Evolutionary conservation across 2,113 vertebrate genomes (phyloP), one percentile per base, ranked within the genome.

Genomic region (Salvator merianae): DNA sequence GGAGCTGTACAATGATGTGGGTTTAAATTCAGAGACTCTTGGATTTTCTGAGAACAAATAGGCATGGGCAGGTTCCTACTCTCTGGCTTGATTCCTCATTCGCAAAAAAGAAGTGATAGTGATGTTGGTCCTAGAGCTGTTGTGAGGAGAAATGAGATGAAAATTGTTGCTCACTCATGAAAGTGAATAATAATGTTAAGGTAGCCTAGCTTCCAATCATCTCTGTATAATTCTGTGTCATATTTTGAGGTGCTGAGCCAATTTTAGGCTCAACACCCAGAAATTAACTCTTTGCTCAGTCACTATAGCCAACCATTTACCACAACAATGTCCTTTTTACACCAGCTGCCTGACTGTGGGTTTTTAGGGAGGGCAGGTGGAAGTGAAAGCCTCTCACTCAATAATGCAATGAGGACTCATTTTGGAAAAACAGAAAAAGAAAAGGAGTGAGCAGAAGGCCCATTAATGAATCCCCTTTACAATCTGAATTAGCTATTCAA

Each of bases 121-220:
- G 66, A 69, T 5, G 30, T 71, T n/a, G 62, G 2, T 72, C 26
- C 32, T 71, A 82, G 50, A 59, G 50, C 24, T 72, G 14, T 30
- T 82, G 47, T 71, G 53, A 78, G 66, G 43, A 76, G 24, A 63
- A 84, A 59, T 10, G 4, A 72, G 53, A 71, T 70, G 74, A 14
- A 77, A 59, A 28, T 70, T 70, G 65, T 84, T 63, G 34, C 7
- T 69, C 47, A 70, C 65, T 70, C 30, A 38, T 50, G 43, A 70
- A 69, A 77, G 47, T 32, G 62, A 83, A 47, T 83, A 63, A 83
- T 47, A 74, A 63, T 63, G 13, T 40, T 71, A 77, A 77, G 73
- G 6, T 65, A 77, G 66, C 36, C 40, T 32, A 70, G 75, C 47
- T 70, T 59, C 65, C 38, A 32, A 77, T 70, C 20, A 84, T 63